Conservation (phyloP, 2,113 vertebrate genomes). For the Mustela nigripes region DNA sequence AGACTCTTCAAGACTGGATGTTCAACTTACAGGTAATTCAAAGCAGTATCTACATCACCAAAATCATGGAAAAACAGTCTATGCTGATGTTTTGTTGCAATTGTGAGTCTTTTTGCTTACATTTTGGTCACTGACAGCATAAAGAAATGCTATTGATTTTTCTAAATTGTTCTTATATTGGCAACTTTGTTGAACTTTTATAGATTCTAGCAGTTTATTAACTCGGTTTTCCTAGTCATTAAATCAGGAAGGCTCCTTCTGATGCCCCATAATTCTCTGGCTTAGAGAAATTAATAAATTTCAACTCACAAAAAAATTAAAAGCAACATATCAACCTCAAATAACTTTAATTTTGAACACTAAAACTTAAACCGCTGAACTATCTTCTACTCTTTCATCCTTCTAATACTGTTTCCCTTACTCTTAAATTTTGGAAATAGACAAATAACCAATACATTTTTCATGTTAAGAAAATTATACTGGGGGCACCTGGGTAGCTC, state of each 20-base stretch:
- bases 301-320: background rate
- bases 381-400: constrained; percentile 2
- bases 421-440: constrained; percentile 14
- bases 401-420: constrained; percentile 12
- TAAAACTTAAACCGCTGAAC: constrained; percentile 19
- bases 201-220: background rate
- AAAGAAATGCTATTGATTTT: background rate
- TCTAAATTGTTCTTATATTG: background rate
- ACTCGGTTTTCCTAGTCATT: background rate
- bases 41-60: background rate
- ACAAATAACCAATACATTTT: constrained; percentile 9
- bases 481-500: background rate
- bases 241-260: constrained; percentile 33
- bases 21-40: constrained; percentile 43
- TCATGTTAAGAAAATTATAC: constrained; percentile 28
- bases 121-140: background rate
- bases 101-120: background rate
- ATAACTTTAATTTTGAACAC: constrained; percentile 13
- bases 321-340: constrained; percentile 18
- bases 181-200: background rate
- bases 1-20: constrained; percentile 25
- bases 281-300: constrained; percentile 1
- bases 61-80: constrained; percentile 43
- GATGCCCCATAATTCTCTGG: background rate
- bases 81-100: background rate